Conservation (phyloP, 1,140 invertebrate genomes). For the Gryon sp. region DNA sequence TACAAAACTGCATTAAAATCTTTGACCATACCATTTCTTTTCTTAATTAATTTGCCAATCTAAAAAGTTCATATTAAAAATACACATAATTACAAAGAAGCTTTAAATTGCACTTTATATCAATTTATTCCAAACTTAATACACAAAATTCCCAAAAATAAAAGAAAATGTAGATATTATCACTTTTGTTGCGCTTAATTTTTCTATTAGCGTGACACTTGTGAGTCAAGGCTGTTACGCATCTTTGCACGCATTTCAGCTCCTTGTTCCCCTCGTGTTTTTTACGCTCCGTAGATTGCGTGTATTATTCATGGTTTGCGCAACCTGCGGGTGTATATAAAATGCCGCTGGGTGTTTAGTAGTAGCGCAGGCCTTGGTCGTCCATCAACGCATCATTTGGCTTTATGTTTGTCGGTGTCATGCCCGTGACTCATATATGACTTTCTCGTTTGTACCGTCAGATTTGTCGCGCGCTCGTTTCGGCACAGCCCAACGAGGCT, state of each 20-base stretch:
- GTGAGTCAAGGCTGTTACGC: slow-evolving; percentile 28
- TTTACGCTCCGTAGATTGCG: slow-evolving; percentile 33
- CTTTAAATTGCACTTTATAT: no score
- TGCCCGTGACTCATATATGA: slow-evolving; percentile 13
- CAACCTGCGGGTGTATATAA: slow-evolving; percentile 8
- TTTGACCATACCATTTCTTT: no score
- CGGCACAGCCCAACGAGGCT: slow-evolving; percentile 17
- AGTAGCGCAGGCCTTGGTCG: not conserved
- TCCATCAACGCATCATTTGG: slow-evolving; percentile 10
- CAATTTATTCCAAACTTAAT: no score
- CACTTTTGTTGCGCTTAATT: slow-evolving; percentile 25
- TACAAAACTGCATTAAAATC: no score
- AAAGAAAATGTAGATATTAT: slow-evolving; percentile 14
- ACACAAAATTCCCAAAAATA: no score
- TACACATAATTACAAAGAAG: no score
- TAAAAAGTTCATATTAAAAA: no score
- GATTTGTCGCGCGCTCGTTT: slow-evolving; percentile 42
- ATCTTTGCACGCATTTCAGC: slow-evolving; percentile 37
- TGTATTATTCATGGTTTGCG: slow-evolving; percentile 29
- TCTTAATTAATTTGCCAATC: no score
- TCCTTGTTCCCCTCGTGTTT: slow-evolving; percentile 35
- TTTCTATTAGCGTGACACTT: slow-evolving; percentile 46
- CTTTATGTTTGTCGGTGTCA: slow-evolving; percentile 36
- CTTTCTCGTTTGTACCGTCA: slow-evolving; percentile 17
- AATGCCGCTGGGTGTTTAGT: slow-evolving; percentile 5